Evolutionary conservation across 1,140 invertebrate genomes (phyloP), one percentile per base, ranked within the genome.

Genomic region (Tachypleus tridentatus): DNA sequence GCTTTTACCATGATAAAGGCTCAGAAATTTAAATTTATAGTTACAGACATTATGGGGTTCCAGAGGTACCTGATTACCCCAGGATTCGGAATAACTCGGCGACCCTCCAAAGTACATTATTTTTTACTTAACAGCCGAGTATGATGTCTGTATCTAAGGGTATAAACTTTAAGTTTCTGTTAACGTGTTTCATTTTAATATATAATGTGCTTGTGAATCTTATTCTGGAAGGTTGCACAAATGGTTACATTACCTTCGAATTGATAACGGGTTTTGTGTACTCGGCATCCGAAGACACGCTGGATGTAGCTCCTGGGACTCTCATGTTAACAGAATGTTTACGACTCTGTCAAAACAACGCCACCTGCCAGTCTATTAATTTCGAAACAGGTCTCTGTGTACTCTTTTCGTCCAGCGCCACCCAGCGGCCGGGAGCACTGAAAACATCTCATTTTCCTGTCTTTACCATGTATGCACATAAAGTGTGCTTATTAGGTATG

Each of bases 381-480:
- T 96, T 93, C 80, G 93, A 96, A 81, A 96, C 92, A 60, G 93
- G 92, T 59, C 85, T 95, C 51, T 96, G 93, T 80, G 90, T 95
- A 67, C 83, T 95, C 58, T 94, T 95, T 82, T 87, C 86, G 53
- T 88, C 89, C 51, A 89, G 89, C 74, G 89, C 91, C 70, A 87
- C 90, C 77, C 85, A 85, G 77, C 81, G 89, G 76, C 90, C 91
- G 79, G 88, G 87, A 73, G 87, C 89, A 7, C 77, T 96, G 71
- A 89, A 88, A 29, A 87, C 89, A 72, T 94, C 91, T 7, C 91
- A 96, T 75, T 94, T 93, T 77, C 92, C 92, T 5, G 92, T 96
- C 62, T 95, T 94, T 77, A 94, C 91, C n/a, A 91, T 94, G 72
- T 96, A 96, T 82, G 91, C 90, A 58, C 91, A 95, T 78, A 96